These are phyloP conservation scores for Dendrophyllia cribrosa DNA, from an alignment of 64 coral and sea anemone species.

Conservation along the genomic window DNA sequence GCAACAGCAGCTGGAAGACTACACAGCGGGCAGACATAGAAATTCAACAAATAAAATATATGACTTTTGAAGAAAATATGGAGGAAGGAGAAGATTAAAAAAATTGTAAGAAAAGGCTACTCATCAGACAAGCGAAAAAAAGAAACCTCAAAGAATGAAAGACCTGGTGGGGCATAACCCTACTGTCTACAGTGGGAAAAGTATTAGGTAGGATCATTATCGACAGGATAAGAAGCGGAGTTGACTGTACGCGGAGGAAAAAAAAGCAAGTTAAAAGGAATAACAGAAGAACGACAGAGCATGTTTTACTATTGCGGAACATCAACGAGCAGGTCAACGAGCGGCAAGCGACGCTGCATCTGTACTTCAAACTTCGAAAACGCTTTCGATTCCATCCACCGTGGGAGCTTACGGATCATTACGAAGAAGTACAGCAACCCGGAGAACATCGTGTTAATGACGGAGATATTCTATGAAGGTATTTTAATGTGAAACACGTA, in stretches of 20 bases:
- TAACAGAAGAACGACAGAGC: slow-evolving; percentile 34
- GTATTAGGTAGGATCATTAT: slow-evolving; percentile 37
- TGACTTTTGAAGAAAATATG: slow-evolving; percentile 21
- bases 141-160: slow-evolving; percentile 49
- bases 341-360: no score
- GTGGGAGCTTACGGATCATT: no score
- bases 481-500: no score
- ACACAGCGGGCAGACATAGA: slow-evolving; percentile 3
- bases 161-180: slow-evolving; percentile 19
- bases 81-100: neutral
- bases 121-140: slow-evolving; percentile 54
- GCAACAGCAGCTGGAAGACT: no score
- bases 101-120: slow-evolving; percentile 7
- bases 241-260: slow-evolving; percentile 27
- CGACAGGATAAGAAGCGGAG: no score
- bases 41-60: neutral
- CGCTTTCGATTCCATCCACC: no score
- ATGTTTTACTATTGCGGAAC: slow-evolving; percentile 17
- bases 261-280: slow-evolving; percentile 25
- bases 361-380: no score
- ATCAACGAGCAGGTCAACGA: neutral
- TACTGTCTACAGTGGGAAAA: slow-evolving; percentile 38
- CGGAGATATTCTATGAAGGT: no score
- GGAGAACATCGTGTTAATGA: no score
- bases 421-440: no score